Base-by-base conservation (phyloP, 2,888 invertebrate genomes). In the Agapetus fuscipes region DNA sequence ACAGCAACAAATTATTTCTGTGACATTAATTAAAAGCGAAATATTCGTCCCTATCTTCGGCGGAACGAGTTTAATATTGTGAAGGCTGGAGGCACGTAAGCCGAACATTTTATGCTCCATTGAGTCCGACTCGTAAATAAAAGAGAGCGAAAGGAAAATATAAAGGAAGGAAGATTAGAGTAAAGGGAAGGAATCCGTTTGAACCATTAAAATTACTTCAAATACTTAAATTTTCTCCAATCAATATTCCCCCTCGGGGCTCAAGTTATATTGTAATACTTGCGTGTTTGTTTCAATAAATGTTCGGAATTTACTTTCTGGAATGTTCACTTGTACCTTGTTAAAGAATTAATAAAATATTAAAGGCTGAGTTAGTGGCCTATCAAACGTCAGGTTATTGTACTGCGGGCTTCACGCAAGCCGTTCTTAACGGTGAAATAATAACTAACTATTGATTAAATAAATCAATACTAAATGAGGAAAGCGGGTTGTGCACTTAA, bases 71-170 rank as follows among this genome's bases (percentile, higher is more conserved):
- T 42, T 42, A 38, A 37, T 37, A 42, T 42, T 29, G 26, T 27
- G 16, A 12, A 17, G 33, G 34, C 12, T 6, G 12, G 37, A 30
- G 33, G 32, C 38, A 35, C 43, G 43, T 43, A 37, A 34, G 27
- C 44, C 37, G 38, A 29, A 30, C 37, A 38, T 44, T 44, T 44
- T 29, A 38, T 35, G 29, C 44, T 44, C 37, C 44, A 44, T 38
- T 31, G 44, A 38, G 34, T 36, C 26, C 25, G 13, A 25, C 40
- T 30, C 27, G 36, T 44, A 44, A 44, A 44, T 44, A 37, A 37
- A 35, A 38, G 34, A 11, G 24, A 38, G 24, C 30, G 25, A 30
- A 34, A 25, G 28, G 39, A 24, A 26, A 42, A 33, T 26, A 33
- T 33, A 34, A 33, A 39, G 26, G 38, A 33, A 39, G 26, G 38